Evolutionary conservation across 1,140 invertebrate genomes (phyloP), one percentile per base, ranked within the genome.

Genomic region (Palaemon carinicauda): DNA sequence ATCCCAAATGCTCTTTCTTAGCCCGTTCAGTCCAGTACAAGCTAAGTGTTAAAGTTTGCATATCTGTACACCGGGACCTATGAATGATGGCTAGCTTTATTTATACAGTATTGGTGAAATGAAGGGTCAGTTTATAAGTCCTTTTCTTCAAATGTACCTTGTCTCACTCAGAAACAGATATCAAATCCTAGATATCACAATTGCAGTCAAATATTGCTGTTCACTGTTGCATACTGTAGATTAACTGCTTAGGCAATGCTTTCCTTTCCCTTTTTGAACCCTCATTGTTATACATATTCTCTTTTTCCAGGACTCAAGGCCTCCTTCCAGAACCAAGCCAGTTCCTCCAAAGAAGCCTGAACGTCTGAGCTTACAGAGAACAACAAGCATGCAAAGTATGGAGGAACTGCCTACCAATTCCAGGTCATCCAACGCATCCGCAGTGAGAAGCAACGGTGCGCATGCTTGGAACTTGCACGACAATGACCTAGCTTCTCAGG

Each of bases 271-370:
- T 56, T 2, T 14, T 56, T 80, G 1, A 51, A 29, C 17, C 14
- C 14, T 50, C 69, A 14, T 3, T 78, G 51, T 50, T 65, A 3
- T 21, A n/a, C n/a, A 14, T 41, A 31, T 41, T 0, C 17, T n/a
- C 24, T 50, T 24, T 65, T 31, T 19, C 33, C 60, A 88, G 87
- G 87, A 88, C 65, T 80, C 74, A 17, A 53, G 82, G 12, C 86
- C 88, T 52, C 27, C 86, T 3, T 85, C 82, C 24, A 80, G 86
- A 2, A 88, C 79, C 1, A 88, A 87, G 50, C 96, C 96, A 5
- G 94, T 94, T 21, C 96, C 96, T 5, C 96, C 96, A 21, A 95
- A 96, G 90, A 97, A 97, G 90, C 96, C 96, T 0, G 90, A 96
- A 1, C 92, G 96, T 7, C 91, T 97, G 3, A 97, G 96, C 0